Evolutionary conservation across 2,797 vertebrate species (phyloP), one percentile per base, ranked within the genome.

Genomic region (Neostethus bicornis): DNA sequence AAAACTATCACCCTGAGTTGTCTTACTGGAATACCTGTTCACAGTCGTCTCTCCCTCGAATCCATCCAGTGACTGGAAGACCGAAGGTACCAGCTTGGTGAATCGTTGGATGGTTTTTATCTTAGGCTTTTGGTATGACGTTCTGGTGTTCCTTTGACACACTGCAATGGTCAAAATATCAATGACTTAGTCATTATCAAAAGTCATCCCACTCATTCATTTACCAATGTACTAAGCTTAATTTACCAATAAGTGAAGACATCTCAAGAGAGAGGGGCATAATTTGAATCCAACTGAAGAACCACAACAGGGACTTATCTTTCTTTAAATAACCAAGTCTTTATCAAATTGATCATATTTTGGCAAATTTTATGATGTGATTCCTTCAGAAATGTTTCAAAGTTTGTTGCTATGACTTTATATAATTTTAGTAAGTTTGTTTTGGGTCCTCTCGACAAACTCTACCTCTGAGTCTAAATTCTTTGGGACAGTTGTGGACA

Each of bases 91-190:
- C 9, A 17, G 1, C 37, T 19, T 5, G 25, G 35, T n/a, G 17
- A 16, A 74, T 20, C 2, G 32, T 28, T 39, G 39, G 48, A 51
- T n/a, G 20, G 34, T 13, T 48, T 4, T 9, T 57, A n/a, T 19
- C 2, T 2, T 13, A 59, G 21, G 38, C 45, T 43, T 32, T 43
- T 7, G 7, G 10, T 14, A 34, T 20, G 16, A 29, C 2, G 20
- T 39, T 43, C 14, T 25, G 32, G 19, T 44, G 17, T 7, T 26
- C n/a, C 17, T 37, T 17, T 2, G 25, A 58, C 45, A 10, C 13
- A 5, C 25, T 77, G 37, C 5, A 79, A 72, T 4, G 70, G 0
- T 19, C 26, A 60, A 52, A 53, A 43, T 14, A 55, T 55, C 23
- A 9, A 44, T 16, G 7, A 23, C 24, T n/a, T n/a, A n/a, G n/a